These are phyloP conservation scores for Sipunculus nudus DNA, from an alignment of 2,888 invertebrate genomes.

Conservation along the genomic window DNA sequence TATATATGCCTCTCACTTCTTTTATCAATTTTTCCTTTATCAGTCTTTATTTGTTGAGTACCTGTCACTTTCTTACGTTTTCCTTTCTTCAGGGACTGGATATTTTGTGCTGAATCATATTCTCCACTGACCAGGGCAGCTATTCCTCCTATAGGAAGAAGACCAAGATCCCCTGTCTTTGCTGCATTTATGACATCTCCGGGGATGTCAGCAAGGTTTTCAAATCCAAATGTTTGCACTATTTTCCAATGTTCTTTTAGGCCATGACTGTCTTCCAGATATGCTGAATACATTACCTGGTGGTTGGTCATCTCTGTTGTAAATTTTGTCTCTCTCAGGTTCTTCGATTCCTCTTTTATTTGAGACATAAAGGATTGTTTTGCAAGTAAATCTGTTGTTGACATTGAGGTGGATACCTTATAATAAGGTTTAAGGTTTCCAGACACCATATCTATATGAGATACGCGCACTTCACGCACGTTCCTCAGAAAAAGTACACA, in stretches of 20 bases:
- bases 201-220: slow-evolving; percentile 12
- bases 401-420: too few species aligned
- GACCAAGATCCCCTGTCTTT: slow-evolving; percentile 34
- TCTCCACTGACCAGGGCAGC: slow-evolving; percentile 31
- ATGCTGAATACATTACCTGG: too few species aligned
- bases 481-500: slow-evolving; percentile 52
- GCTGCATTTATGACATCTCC: slow-evolving; percentile 35
- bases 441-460: slow-evolving; percentile 27
- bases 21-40: slow-evolving; percentile 12
- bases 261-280: slow-evolving; percentile 20
- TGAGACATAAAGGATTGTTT: too few species aligned
- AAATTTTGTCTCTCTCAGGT: too few species aligned
- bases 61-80: too few species aligned
- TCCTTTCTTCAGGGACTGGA: too few species aligned
- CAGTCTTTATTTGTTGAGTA: too few species aligned
- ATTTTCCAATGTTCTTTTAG: slow-evolving; percentile 42
- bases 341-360: too few species aligned
- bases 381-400: too few species aligned
- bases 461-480: slow-evolving; percentile 41
- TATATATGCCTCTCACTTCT: slow-evolving; percentile 17
- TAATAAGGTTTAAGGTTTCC: too few species aligned
- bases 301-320: too few species aligned
- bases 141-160: slow-evolving; percentile 33
- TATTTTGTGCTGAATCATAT: too few species aligned
- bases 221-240: slow-evolving; percentile 45